Evolutionary conservation across 2,888 invertebrate genomes (phyloP).

Genomic region (Limnephilus auricula): DNA sequence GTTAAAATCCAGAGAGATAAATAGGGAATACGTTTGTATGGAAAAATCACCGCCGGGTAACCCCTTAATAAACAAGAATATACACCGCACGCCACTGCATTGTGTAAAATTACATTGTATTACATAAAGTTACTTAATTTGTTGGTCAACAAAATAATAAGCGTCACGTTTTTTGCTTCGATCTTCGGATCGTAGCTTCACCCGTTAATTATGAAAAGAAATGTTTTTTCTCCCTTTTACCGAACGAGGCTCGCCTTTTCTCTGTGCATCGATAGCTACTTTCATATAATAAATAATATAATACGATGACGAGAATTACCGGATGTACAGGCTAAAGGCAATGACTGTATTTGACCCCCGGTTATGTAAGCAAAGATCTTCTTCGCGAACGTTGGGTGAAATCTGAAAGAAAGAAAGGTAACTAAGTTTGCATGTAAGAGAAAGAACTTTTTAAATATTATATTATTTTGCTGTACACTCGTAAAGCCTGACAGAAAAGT

Average conservation of each 20-base stretch:
- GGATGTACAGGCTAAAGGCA: not conserved
- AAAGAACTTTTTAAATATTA: not conserved
- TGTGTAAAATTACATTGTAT: not conserved
- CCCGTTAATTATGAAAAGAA: not conserved
- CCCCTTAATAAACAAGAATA: no score
- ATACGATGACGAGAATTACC: not conserved
- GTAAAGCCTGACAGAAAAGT: no score
- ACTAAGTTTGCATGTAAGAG: not conserved
- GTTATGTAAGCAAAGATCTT: not conserved
- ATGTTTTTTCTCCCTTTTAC: not conserved
- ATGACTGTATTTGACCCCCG: slow-evolving; percentile 29
- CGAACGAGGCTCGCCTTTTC: not conserved
- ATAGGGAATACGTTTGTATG: no score
- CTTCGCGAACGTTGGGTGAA: not conserved
- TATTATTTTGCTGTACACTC: not conserved
- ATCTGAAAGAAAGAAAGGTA: not conserved
- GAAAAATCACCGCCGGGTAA: no score
- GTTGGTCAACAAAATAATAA: slow-evolving; percentile 4
- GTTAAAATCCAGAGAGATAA: no score
- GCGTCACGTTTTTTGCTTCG: slow-evolving; percentile 24
- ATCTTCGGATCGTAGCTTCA: not conserved
- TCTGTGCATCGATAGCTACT: not conserved
- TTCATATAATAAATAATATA: not conserved
- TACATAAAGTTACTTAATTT: not conserved
- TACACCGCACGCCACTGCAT: not conserved